A percentile compares a stretch with the other conserved stretches of the same genome.
Conservation (phyloP, 1,140 invertebrate species). For the Heliconius himera region DNA sequence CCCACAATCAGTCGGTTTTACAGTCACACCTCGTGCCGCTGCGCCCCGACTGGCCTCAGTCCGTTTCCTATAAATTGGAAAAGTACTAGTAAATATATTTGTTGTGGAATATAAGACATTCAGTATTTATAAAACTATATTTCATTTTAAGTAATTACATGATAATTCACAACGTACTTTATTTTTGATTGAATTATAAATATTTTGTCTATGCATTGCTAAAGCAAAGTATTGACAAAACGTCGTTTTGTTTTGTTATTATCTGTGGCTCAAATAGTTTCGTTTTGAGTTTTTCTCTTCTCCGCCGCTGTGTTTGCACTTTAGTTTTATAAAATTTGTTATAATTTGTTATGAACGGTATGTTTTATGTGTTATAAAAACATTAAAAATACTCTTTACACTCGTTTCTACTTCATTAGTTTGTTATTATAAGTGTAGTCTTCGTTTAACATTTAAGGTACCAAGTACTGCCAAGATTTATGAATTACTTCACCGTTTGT, state of each 20-base stretch:
- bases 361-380: constrained; percentile 43
- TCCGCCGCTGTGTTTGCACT: constrained; percentile 69
- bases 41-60: too few species aligned
- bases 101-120: too few species aligned
- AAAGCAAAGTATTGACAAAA: constrained; percentile 21
- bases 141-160: too few species aligned
- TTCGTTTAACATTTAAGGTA: constrained; percentile 22
- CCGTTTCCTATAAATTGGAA: too few species aligned
- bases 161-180: too few species aligned
- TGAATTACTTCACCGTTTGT: constrained; percentile 22
- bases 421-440: constrained; percentile 29
- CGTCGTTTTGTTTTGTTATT: constrained; percentile 30
- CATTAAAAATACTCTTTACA: constrained; percentile 24
- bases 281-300: constrained; percentile 71
- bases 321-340: constrained; percentile 61
- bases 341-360: constrained; percentile 49
- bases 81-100: too few species aligned
- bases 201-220: neutral
- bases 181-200: neutral
- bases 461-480: constrained; percentile 23
- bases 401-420: constrained; percentile 20
- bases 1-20: too few species aligned
- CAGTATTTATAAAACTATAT: too few species aligned
- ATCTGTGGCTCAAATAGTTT: constrained; percentile 54
- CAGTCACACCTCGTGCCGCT: too few species aligned